Percentiles rank a stretch among this genome's conserved stretches.
These are phyloP conservation scores for Tenthredo mesomela DNA, from an alignment of 2,888 invertebrate species.

Conservation along the genomic window DNA sequence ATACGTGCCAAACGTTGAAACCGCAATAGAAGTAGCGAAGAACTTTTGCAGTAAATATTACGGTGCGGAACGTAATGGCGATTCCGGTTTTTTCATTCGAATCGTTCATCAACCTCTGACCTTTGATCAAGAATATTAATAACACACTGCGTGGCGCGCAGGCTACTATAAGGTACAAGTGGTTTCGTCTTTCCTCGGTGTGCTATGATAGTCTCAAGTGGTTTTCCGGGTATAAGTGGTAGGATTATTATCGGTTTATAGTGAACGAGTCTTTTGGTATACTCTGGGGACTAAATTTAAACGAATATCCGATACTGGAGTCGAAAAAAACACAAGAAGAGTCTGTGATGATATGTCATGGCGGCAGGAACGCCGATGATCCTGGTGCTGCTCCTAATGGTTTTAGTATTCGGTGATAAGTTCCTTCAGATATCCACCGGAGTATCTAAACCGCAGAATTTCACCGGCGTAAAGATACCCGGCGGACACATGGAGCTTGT, in stretches of 20 bases:
- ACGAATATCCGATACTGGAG: neutral
- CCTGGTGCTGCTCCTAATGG: constrained; percentile 62
- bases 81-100: neutral
- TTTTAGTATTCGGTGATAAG: constrained; percentile 56
- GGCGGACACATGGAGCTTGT: constrained; percentile 73
- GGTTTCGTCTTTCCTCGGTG: constrained; percentile 19
- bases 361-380: constrained; percentile 63
- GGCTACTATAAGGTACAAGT: constrained; percentile 12
- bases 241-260: neutral
- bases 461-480: constrained; percentile 63
- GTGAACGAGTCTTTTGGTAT: neutral
- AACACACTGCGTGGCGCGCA: neutral
- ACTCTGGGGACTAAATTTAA: constrained; percentile 21
- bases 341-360: constrained; percentile 72
- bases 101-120: neutral
- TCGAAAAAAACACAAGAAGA: neutral
- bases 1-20: neutral
- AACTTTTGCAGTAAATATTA: neutral
- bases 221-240: constrained; percentile 18
- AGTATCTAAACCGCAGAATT: constrained; percentile 61
- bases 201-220: constrained; percentile 26
- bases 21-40: neutral
- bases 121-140: constrained; percentile 7
- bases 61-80: neutral
- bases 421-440: constrained; percentile 58